Conservation (phyloP, 1,140 invertebrate genomes). For the Saccostrea echinata region DNA sequence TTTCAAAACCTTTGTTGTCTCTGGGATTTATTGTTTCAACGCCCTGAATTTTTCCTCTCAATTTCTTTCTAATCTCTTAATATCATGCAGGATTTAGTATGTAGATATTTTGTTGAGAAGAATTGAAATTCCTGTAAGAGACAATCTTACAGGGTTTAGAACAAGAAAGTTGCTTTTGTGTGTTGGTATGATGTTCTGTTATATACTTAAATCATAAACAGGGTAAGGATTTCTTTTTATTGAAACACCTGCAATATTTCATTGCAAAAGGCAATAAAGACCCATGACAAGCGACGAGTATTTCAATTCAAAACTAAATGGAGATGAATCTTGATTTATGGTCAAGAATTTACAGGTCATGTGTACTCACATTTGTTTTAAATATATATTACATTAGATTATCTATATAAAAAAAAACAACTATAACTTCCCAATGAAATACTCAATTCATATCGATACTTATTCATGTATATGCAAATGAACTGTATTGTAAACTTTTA, state of each 20-base stretch:
- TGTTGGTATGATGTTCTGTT: background rate
- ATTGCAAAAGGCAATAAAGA: background rate
- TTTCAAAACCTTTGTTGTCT: background rate
- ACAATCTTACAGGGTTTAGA: background rate
- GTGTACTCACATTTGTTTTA: too few relatives aligned
- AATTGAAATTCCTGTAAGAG: conserved; percentile 11
- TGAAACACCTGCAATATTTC: conserved; percentile 19
- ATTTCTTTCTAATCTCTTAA: conserved; percentile 24
- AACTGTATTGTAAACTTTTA: too few relatives aligned
- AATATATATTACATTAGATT: too few relatives aligned
- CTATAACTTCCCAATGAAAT: too few relatives aligned
- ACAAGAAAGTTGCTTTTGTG: background rate
- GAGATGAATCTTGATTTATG: too few relatives aligned
- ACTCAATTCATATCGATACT: too few relatives aligned
- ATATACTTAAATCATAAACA: background rate
- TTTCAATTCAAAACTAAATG: too few relatives aligned
- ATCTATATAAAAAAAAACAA: too few relatives aligned
- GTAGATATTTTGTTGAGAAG: background rate
- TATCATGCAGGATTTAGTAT: background rate
- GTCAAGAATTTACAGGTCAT: too few relatives aligned
- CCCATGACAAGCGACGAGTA: too few relatives aligned
- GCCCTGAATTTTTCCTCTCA: background rate
- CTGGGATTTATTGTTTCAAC: conserved; percentile 14
- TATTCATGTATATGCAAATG: too few relatives aligned
- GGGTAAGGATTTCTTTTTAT: background rate